Evolutionary conservation across 2,888 invertebrate genomes (phyloP).

Genomic region (Fabriciana adippe): DNA sequence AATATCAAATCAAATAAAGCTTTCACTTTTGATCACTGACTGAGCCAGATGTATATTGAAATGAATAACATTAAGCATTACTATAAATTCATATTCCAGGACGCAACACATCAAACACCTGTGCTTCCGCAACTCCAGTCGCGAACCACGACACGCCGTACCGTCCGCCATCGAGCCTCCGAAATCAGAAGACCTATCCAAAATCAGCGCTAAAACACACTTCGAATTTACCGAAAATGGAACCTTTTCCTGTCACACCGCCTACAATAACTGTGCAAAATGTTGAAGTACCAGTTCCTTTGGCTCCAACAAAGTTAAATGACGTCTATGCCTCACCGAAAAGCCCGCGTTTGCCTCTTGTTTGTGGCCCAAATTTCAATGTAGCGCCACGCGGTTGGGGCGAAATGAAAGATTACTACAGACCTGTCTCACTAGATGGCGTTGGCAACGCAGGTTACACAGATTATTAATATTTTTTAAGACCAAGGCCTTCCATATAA

Average conservation of each 20-base stretch:
- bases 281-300: slow-evolving; percentile 62
- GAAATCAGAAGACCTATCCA: slow-evolving; percentile 76
- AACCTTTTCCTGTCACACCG: slow-evolving; percentile 73
- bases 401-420: slow-evolving; percentile 85
- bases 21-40: too few species aligned
- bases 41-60: too few species aligned
- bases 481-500: neutral
- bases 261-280: slow-evolving; percentile 63
- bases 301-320: slow-evolving; percentile 76
- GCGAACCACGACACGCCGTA: slow-evolving; percentile 78
- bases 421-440: slow-evolving; percentile 87
- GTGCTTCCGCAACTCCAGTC: slow-evolving; percentile 71
- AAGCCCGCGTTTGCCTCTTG: slow-evolving; percentile 66
- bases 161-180: slow-evolving; percentile 74
- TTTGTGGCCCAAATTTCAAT: slow-evolving; percentile 87
- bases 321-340: slow-evolving; percentile 75
- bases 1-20: too few species aligned
- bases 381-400: slow-evolving; percentile 93
- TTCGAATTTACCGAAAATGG: slow-evolving; percentile 69
- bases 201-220: slow-evolving; percentile 73
- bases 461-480: slow-evolving; percentile 69
- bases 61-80: neutral
- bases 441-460: slow-evolving; percentile 72
- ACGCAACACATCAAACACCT: slow-evolving; percentile 75
- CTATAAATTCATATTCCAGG: slow-evolving; percentile 55